Base-by-base conservation (phyloP, 2,888 invertebrate species). In the Diarsia brunnea region DNA sequence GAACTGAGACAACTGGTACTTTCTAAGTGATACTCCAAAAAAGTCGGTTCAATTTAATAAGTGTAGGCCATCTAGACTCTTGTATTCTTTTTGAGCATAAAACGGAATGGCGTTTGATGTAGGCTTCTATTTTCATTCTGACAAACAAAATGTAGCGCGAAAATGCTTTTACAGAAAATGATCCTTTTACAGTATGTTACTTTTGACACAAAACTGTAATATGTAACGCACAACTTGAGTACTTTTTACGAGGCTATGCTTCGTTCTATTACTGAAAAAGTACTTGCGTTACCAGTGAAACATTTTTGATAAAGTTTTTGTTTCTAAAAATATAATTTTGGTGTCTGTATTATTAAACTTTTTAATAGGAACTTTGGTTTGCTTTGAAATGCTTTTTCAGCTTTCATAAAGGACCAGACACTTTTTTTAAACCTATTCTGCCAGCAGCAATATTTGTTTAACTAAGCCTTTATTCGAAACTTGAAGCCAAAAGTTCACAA, bases 1-100 rank as follows among this genome's bases (percentile, higher is more conserved):
- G 11, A 58, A 75, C 21, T 38, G 38, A 81, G 10, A 58, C 43
- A 75, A 31, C 43, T 43, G 14, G 14, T 58, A 51, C 64, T 45
- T 78, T 81, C 45, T 81, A 65, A 81, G 51, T 38, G 43, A 38
- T 45, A 45, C 45, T 31, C 31, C 31, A 24, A 51, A 75, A 64
- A 77, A 38, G 24, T 24, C 24, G 0, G 38, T n/a, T 75, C 55
- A 31, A 75, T 75, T 81, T 81, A 75, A 65, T 64, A 81, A 81
- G 49, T 58, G 14, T 45, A n/a, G 43, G 43, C 49, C 16, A 75
- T 58, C 64, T 81, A 81, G 31, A n/a, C 4, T 55, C 43, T 51
- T 45, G 38, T 58, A 31, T 81, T 75, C 11, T 51, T 81, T 77
- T 75, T 45, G 11, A 51, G 75, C 75, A 65, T 60, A 75, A 78